Evolutionary conservation across 2,888 invertebrate species (phyloP).

Genomic region (Oegoconia quadripuncta): DNA sequence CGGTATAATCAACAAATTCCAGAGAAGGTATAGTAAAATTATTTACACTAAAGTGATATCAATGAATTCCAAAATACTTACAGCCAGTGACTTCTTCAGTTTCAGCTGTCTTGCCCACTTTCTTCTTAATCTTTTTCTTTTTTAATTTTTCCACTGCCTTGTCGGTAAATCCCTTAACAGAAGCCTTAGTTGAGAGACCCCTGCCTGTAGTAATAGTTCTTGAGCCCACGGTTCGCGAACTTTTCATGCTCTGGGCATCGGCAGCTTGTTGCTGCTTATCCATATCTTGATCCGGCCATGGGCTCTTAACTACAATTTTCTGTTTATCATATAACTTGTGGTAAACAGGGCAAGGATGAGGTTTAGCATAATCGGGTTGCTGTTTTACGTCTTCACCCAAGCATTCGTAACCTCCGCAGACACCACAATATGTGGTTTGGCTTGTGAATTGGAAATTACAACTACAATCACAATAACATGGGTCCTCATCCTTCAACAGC

Average conservation of each 20-base stretch:
- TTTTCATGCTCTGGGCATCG: conserved; percentile 26
- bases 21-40: too few species aligned
- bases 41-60: too few species aligned
- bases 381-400: conserved; percentile 56
- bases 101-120: conserved; percentile 50
- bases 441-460: conserved; percentile 59
- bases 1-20: too few species aligned
- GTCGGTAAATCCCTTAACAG: too few species aligned
- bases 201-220: too few species aligned
- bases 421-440: conserved; percentile 63
- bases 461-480: conserved; percentile 65
- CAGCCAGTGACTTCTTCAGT: too few species aligned
- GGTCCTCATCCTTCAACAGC: conserved; percentile 32
- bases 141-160: conserved; percentile 29
- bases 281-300: conserved; percentile 52
- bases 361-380: conserved; percentile 51
- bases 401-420: conserved; percentile 68
- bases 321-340: conserved; percentile 64
- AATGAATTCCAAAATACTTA: too few species aligned
- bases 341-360: conserved; percentile 68
- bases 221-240: conserved; percentile 31
- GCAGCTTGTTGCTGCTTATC: conserved; percentile 11
- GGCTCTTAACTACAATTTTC: conserved; percentile 44
- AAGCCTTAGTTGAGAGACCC: too few species aligned
- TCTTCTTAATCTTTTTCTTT: conserved; percentile 33